Evolutionary conservation across 2,797 vertebrate species (phyloP), one percentile per base, ranked within the genome.

Genomic region (Chelidonichthys spinosus): DNA sequence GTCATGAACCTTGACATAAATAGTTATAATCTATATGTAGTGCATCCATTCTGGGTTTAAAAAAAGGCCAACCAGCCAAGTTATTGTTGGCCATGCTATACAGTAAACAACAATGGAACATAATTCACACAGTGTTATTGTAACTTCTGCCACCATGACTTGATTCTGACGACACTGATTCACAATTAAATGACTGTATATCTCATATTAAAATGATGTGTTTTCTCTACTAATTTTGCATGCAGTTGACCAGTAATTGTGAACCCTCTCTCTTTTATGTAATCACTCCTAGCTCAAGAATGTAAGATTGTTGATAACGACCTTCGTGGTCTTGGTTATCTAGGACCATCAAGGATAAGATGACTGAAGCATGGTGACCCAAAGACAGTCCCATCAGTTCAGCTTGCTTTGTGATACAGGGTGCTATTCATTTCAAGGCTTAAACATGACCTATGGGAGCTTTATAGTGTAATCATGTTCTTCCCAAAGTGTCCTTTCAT

Each of bases 401-500:
- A 42, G 2, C 17, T 43, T 36, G 52, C 11, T 58, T 42, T 40
- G 32, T 42, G 25, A 64, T 18, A 8, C 11, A 35, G 62, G 11
- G 43, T 33, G 3, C 42, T 0, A 53, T 64, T 59, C 46, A 32
- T 52, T 13, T 4, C 6, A 14, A 62, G n/a, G 36, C 69, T 78
- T 42, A 50, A 71, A 78, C 46, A 7, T 43, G 55, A 73, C 62
- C 76, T 43, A 2, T 50, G 54, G 52, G 54, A 52, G 56, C 7
- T 64, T 69, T 68, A 66, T 63, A 67, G 74, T 58, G 47, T 69
- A 61, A 83, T 82, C 54, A 80, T 42, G 35, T 55, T 76, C 40
- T 11, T 63, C 39, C 42, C 40, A 73, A 74, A 72, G 66, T 72
- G 74, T 78, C 64, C 33, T 81, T 74, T 86, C 77, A 85, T 88